A percentile compares a stretch with the other conserved stretches of the same genome.
phyloP scores from a whole-genome alignment of 2,797 vertebrate genomes.

The Limnodromus scolopaceus region DNA sequence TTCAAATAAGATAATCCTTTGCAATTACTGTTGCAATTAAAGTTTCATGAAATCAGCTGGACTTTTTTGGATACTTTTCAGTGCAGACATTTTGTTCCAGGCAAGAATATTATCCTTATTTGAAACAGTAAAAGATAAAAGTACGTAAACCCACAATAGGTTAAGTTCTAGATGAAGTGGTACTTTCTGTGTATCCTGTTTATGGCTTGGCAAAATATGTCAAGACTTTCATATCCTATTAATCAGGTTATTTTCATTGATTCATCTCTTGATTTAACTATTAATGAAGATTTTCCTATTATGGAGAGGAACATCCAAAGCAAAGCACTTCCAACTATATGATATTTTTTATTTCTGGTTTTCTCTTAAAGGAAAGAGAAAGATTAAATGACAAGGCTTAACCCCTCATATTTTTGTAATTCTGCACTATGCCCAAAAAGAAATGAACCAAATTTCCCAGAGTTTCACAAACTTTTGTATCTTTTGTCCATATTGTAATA shows the following conservation, averaged over 20 bases:
- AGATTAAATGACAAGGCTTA: neutral
- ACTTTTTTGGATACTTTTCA: conserved; percentile 1
- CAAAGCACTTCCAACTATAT: neutral
- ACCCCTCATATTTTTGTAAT: neutral
- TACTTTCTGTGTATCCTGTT: neutral
- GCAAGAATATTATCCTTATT: neutral
- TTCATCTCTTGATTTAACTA: conserved; percentile 40
- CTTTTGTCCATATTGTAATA: neutral
- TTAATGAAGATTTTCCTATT: conserved; percentile 55
- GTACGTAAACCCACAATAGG: neutral
- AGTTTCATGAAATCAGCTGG: conserved; percentile 53
- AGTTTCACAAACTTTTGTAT: neutral
- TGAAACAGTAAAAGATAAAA: conserved; percentile 26
- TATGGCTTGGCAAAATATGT: neutral
- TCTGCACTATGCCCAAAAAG: neutral
- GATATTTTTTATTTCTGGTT: neutral
- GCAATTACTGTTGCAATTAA: conserved; percentile 57
- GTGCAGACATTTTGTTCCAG: conserved; percentile 8
- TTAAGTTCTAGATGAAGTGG: neutral
- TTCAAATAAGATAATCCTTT: conserved; percentile 23
- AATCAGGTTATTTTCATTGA: conserved; percentile 52
- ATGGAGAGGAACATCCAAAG: neutral
- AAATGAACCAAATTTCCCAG: neutral
- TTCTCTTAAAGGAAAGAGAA: neutral
- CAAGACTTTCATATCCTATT: conserved; percentile 39